phyloP scores from a whole-genome alignment of 2,797 vertebrate genomes.

The Melanotaenia pygmaea region DNA sequence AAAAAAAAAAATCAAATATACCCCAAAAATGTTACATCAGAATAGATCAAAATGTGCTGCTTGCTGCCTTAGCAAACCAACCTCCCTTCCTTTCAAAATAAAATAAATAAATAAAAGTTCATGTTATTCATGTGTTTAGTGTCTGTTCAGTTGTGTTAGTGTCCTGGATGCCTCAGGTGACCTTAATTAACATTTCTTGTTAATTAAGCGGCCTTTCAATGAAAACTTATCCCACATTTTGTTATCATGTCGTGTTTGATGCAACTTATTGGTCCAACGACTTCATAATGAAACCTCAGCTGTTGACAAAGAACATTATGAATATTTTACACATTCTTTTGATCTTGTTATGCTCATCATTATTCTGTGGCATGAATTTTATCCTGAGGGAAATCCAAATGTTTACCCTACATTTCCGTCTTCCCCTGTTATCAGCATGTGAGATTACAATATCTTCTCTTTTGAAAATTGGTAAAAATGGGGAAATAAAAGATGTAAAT shows the following conservation, averaged over 20 bases:
- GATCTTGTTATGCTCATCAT: not conserved
- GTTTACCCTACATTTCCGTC: not conserved
- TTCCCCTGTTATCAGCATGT: not conserved
- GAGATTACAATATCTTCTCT: not conserved
- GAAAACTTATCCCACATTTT: slow-evolving; percentile 10
- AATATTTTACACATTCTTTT: not conserved
- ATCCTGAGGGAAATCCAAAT: not conserved
- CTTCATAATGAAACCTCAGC: not conserved
- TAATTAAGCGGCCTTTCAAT: slow-evolving; percentile 2
- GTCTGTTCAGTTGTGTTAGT: not conserved
- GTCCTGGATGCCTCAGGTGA: not conserved
- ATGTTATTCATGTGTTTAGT: not conserved
- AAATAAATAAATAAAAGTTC: not conserved
- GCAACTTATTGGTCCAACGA: slow-evolving; percentile 3
- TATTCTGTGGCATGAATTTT: not conserved
- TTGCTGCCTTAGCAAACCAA: no score
- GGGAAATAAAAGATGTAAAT: not conserved
- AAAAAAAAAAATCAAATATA: no score
- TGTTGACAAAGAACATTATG: not conserved
- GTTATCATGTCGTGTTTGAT: slow-evolving; percentile 4
- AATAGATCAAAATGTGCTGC: not conserved
- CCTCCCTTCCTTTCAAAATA: no score
- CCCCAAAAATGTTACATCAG: not conserved
- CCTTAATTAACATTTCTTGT: slow-evolving; percentile 22
- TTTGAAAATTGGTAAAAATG: not conserved